Evolutionary conservation across 2,797 vertebrate species (phyloP).

Genomic region (Triplophysa yarkandensis): DNA sequence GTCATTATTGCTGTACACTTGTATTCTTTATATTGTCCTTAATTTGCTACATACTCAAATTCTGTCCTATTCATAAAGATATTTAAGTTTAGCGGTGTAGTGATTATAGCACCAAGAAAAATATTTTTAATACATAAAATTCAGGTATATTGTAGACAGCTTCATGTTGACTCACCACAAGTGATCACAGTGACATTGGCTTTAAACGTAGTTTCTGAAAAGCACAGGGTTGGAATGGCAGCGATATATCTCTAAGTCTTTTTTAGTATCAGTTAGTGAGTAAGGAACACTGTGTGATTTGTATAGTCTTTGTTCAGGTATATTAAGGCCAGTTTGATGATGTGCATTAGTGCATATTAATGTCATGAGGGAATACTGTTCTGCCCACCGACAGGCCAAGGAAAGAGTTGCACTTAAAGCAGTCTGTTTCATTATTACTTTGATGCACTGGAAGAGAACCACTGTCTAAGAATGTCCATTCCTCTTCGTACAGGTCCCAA

Average conservation of each 20-base stretch:
- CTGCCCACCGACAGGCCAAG: neutral
- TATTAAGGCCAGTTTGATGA: slow-evolving; percentile 26
- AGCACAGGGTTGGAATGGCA: neutral
- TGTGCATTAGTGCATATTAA: slow-evolving; percentile 26
- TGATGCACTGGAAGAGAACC: slow-evolving; percentile 67
- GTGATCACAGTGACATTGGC: neutral
- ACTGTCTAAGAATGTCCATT: slow-evolving; percentile 63
- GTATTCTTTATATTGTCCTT: neutral
- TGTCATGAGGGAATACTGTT: slow-evolving; percentile 25
- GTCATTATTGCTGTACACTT: slow-evolving; percentile 2
- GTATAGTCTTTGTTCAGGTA: slow-evolving; percentile 3
- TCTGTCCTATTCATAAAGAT: neutral
- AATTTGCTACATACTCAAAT: neutral
- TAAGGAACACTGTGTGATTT: slow-evolving; percentile 15
- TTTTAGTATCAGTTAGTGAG: neutral
- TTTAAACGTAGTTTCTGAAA: neutral
- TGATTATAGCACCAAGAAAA: slow-evolving; percentile 1
- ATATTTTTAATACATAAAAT: neutral
- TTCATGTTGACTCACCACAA: neutral
- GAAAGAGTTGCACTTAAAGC: neutral
- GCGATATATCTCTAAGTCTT: neutral
- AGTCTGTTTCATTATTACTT: neutral
- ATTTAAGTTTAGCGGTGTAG: neutral
- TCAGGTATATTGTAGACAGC: too few species aligned
- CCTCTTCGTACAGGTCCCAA: slow-evolving; percentile 76